Evolutionary conservation across 2,797 vertebrate species (phyloP), one percentile per base, ranked within the genome.

Genomic region (Otolemur crassicaudatus): DNA sequence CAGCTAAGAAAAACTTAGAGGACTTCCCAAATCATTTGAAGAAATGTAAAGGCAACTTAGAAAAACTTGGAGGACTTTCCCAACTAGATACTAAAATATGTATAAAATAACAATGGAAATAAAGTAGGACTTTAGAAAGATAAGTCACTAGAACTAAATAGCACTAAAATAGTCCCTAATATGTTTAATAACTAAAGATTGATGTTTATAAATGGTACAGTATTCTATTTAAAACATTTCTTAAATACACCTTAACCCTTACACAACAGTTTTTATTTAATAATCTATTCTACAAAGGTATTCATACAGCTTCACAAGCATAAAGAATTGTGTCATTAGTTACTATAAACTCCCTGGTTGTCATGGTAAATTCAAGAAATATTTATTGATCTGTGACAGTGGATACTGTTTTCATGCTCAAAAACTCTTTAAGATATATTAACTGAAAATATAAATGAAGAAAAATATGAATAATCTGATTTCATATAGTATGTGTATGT

Each of bases 311-410:
- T 85, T 10, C 14, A 67, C 34, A 85, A 73, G 65, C 70, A 65
- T 65, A 65, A 93, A 61, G 27, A 70, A 67, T 83, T 40, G 10
- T 14, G 19, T 37, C 16, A 29, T 79, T n/a, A 40, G 67, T 89
- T 90, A n/a, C 75, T 90, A 11, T 58, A 46, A 86, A 49, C 25
- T 86, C 46, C 29, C 34, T 34, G 16, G n/a, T 23, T 80, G 29
- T 69, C 40, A 29, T 40, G 29, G 25, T 72, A 93, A 95, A 83
- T 81, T 87, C n/a, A 77, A 58, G 85, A 84, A 70, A 75, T 86
- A 75, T n/a, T 31, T 86, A 61, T 67, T 76, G 49, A 73, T 53
- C 10, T 19, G 9, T 90, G 34, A 85, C 65, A 25, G 4, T 29
- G n/a, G 20, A 5, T 93, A 49, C 46, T 37, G 19, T 60, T 86